These are phyloP conservation scores for Nemapogon koenigi DNA, from an alignment of 2,888 invertebrate species.

Conservation along the genomic window DNA sequence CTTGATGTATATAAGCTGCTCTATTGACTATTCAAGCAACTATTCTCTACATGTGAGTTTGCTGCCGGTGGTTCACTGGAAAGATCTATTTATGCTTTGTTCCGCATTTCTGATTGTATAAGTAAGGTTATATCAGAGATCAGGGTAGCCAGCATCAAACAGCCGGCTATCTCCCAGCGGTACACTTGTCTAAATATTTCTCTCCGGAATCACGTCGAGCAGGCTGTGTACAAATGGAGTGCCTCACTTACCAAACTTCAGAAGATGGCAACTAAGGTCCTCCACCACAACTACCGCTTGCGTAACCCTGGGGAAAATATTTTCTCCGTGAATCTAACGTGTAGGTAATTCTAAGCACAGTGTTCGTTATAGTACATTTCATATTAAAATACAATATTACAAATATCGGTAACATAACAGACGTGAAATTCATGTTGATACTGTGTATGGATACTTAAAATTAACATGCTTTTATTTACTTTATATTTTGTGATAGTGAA, in stretches of 20 bases:
- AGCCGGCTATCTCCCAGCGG: slow-evolving; percentile 27
- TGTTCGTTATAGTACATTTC: slow-evolving; percentile 39
- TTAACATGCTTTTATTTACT: slow-evolving; percentile 1
- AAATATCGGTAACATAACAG: neutral
- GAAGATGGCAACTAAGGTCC: slow-evolving; percentile 65
- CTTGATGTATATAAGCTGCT: slow-evolving; percentile 1
- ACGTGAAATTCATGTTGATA: slow-evolving; percentile 2
- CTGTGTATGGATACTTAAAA: slow-evolving; percentile 1
- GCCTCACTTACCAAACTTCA: slow-evolving; percentile 65
- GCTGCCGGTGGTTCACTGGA: slow-evolving; percentile 61
- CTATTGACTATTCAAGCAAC: slow-evolving; percentile 35
- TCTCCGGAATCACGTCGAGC: slow-evolving; percentile 64
- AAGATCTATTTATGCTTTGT: slow-evolving; percentile 63
- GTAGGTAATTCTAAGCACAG: slow-evolving; percentile 55
- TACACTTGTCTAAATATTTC: slow-evolving; percentile 65
- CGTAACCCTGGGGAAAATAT: slow-evolving; percentile 66
- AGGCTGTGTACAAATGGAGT: slow-evolving; percentile 61
- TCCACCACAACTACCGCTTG: slow-evolving; percentile 66
- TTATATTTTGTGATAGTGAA: neutral
- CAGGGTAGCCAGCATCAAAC: neutral
- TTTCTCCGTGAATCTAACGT: slow-evolving; percentile 65
- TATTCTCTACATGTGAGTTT: slow-evolving; percentile 46
- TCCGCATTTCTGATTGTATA: slow-evolving; percentile 52
- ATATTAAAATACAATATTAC: too few relatives aligned
- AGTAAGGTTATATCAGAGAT: neutral